Evolutionary conservation across 2,888 invertebrate genomes (phyloP), one percentile per base, ranked within the genome.

Genomic region (Heliconius ethilla): DNA sequence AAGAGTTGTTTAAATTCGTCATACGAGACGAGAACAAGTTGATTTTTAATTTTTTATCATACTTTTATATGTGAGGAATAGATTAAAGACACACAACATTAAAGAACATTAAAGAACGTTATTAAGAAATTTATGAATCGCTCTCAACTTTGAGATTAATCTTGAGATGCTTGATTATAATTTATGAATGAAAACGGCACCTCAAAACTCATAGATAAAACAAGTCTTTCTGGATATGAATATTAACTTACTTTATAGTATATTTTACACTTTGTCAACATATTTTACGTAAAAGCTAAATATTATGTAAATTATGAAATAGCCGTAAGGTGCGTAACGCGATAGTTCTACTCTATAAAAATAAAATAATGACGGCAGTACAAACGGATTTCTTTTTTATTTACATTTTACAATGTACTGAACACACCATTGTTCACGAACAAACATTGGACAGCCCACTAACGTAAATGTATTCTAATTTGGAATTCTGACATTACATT

Each of bases 341-440:
- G 62, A 74, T 74, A 74, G 40, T 74, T 63, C 40, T 63, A 69
- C 40, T 40, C 69, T 45, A 74, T 62, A 63, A 40, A 73, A 62
- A 62, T 73, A 74, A 45, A 45, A 40, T 62, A 74, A 40, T 63
- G 63, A 74, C 27, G 63, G 63, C 27, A 13, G 63, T 29, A 74
- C 40, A 74, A 27, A 27, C 37, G 18, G 40, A 33, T 51, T 75
- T 65, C 55, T 74, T 62, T 78, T 73, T 73, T 74, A 74, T 69
- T 79, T 65, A 69, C 40, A 33, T 65, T 74, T 76, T 76, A 70
- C 75, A 74, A 73, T 73, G 51, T 76, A 59, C 73, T 74, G 73
- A 69, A 74, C 66, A 76, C 10, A 59, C 67, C 15, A 45, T 67
- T 77, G 67, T 62, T 59, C 65, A 40, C 62, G 33, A 59, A 37